Evolutionary conservation across 2,113 vertebrate species (phyloP).

Genomic region (Zosterops borbonicus): DNA sequence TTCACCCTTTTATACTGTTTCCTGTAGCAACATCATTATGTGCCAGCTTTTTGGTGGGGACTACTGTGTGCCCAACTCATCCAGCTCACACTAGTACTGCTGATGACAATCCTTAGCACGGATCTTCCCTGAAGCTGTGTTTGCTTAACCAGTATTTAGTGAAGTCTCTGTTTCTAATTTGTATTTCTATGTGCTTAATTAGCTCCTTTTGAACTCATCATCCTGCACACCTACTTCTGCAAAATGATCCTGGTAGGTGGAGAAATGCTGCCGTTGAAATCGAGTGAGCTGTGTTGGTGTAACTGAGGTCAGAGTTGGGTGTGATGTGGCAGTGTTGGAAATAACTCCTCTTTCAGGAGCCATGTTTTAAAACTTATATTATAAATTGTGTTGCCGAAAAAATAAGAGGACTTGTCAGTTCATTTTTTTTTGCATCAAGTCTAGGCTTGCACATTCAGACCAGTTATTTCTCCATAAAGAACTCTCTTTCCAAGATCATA

Average conservation of each 20-base stretch:
- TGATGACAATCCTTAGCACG: neutral
- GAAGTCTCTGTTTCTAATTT: slow-evolving; percentile 27
- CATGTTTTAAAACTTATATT: neutral
- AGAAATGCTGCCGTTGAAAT: slow-evolving; percentile 8
- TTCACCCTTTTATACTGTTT: slow-evolving; percentile 8
- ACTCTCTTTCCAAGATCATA: neutral
- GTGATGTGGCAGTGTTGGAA: neutral
- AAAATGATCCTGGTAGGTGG: neutral
- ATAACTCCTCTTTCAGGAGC: neutral
- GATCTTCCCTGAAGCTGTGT: slow-evolving; percentile 41
- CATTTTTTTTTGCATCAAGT: neutral
- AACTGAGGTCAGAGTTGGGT: neutral
- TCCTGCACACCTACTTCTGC: slow-evolving; percentile 1
- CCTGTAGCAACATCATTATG: neutral
- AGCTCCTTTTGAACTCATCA: slow-evolving; percentile 33
- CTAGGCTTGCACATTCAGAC: slow-evolving; percentile 2
- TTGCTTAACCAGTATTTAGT: slow-evolving; percentile 21
- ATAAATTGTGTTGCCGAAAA: neutral
- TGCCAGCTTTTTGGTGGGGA: neutral
- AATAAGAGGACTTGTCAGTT: neutral
- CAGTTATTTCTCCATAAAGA: neutral
- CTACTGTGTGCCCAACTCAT: neutral
- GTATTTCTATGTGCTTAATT: slow-evolving; percentile 48
- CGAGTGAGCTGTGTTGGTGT: neutral
- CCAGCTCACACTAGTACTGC: neutral